Evolutionary conservation across 2,113 vertebrate genomes (phyloP).

Genomic region (Aix galericulata): DNA sequence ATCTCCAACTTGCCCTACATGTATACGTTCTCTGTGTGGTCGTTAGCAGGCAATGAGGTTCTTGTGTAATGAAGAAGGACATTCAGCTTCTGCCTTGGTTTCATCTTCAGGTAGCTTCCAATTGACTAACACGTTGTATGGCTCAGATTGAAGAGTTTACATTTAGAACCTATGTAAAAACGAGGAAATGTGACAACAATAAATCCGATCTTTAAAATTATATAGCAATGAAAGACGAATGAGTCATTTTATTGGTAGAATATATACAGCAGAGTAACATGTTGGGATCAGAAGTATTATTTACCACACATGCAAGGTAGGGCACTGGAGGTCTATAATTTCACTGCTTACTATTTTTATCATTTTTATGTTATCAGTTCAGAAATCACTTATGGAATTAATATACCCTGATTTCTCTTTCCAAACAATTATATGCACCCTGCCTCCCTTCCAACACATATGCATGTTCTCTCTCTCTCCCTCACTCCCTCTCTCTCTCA

Average conservation of each 20-base stretch:
- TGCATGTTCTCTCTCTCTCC: conserved; percentile 46
- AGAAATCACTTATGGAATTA: conserved; percentile 49
- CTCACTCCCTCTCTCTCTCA: conserved; percentile 47
- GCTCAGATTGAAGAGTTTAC: neutral
- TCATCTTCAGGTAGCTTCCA: neutral
- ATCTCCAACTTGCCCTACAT: neutral
- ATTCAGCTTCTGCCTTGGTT: neutral
- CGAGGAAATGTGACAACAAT: neutral
- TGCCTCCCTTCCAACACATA: conserved; percentile 55
- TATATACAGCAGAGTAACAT: neutral
- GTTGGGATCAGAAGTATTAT: conserved; percentile 24
- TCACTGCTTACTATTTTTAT: conserved; percentile 22
- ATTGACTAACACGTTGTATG: neutral
- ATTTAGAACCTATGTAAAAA: neutral
- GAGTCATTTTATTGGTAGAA: neutral
- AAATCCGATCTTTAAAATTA: conserved; percentile 11
- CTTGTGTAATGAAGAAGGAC: neutral
- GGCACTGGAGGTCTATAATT: neutral
- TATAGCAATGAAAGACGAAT: neutral
- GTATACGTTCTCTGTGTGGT: rapidly evolving
- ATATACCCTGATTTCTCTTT: conserved; percentile 41
- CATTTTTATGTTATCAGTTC: conserved; percentile 23
- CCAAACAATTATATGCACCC: conserved; percentile 46
- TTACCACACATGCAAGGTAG: neutral
- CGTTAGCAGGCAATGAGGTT: neutral